Evolutionary conservation across 1,140 invertebrate genomes (phyloP).

Genomic region (Saxidomus purpurata): DNA sequence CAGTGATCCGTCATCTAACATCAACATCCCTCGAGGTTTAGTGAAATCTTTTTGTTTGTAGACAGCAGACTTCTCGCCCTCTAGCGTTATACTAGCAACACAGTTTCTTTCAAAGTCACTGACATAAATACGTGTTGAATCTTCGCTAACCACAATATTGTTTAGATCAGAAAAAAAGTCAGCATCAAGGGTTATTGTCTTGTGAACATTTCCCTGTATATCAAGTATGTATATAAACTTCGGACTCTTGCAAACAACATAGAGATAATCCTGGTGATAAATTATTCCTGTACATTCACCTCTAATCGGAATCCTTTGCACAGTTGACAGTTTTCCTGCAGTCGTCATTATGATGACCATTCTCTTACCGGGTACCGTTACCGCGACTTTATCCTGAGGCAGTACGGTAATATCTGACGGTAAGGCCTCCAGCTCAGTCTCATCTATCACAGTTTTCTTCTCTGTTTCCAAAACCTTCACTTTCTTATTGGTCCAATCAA

Average conservation of each 20-base stretch:
- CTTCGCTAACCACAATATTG: no score
- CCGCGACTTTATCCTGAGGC: background rate
- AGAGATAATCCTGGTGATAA: background rate
- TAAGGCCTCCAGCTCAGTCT: background rate
- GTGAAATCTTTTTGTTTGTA: no score
- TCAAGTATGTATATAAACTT: background rate
- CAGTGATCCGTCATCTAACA: no score
- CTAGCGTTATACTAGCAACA: background rate
- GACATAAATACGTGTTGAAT: no score
- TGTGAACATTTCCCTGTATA: background rate
- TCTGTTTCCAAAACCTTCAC: background rate
- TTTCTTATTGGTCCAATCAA: background rate
- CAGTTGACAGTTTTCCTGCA: background rate
- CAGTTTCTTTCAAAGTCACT: background rate
- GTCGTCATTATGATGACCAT: background rate
- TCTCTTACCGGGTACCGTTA: background rate
- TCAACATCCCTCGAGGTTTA: no score
- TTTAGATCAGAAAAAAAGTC: background rate
- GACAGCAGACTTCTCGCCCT: background rate
- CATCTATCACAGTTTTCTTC: background rate
- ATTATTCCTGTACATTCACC: background rate
- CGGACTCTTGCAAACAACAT: background rate
- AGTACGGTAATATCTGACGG: background rate
- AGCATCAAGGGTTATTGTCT: background rate
- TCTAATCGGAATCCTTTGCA: background rate